Percentiles rank a stretch among this genome's conserved stretches.
phyloP scores from a whole-genome alignment of 37 sponge, comb jelly and placozoan genomes.

The Bolinopsis microptera region DNA sequence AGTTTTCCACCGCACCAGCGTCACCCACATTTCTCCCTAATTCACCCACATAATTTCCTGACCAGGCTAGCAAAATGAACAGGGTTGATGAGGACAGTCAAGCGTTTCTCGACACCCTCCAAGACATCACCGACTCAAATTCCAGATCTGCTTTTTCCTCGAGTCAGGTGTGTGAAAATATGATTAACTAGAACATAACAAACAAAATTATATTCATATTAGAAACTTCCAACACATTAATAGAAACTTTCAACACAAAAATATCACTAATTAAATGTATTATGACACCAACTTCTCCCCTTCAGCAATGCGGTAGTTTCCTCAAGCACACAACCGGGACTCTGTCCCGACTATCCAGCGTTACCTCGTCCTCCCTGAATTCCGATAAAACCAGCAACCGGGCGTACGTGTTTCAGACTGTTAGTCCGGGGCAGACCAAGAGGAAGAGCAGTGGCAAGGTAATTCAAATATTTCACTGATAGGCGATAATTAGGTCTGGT shows the following conservation, averaged over 20 bases:
- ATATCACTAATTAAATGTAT: background rate
- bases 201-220: no score
- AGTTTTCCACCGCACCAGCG: no score
- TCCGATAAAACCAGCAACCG: background rate
- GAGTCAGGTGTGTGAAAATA: slow-evolving; percentile 28
- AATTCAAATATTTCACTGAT: no score
- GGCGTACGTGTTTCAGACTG: slow-evolving; percentile 57
- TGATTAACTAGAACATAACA: no score
- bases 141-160: background rate
- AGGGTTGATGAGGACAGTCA: slow-evolving; percentile 60
- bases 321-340: background rate
- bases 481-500: background rate
- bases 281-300: background rate
- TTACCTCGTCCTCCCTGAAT: slow-evolving; percentile 35
- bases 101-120: slow-evolving; percentile 30
- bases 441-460: background rate
- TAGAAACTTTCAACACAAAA: background rate
- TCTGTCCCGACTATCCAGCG: background rate
- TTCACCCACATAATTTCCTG: no score
- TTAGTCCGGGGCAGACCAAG: background rate
- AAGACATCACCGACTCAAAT: slow-evolving; percentile 7
- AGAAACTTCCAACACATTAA: background rate
- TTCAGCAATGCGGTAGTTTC: slow-evolving; percentile 55
- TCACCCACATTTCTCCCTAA: no score
- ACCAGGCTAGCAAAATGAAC: background rate